These are phyloP conservation scores for Drosophila barbarae DNA, from an alignment of 2,888 invertebrate genomes.

Conservation along the genomic window DNA sequence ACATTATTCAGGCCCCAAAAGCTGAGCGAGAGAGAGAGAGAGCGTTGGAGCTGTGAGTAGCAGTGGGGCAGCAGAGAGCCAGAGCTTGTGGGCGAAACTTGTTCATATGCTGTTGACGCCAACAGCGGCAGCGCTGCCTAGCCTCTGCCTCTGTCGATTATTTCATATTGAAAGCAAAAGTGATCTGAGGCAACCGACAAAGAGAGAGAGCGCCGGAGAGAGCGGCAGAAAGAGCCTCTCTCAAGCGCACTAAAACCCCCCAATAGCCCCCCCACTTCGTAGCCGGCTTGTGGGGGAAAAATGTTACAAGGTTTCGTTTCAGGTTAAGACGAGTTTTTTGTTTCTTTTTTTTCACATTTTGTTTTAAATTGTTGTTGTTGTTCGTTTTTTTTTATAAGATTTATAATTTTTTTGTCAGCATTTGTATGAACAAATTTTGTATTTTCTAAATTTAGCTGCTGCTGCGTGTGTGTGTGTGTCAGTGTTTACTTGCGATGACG, in stretches of 20 bases:
- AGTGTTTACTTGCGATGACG: slow-evolving; percentile 48
- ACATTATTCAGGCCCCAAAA: slow-evolving; percentile 83
- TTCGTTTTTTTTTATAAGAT: slow-evolving; percentile 16
- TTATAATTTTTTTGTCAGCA: slow-evolving; percentile 49
- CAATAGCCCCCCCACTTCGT: slow-evolving; percentile 39
- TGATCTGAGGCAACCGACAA: slow-evolving; percentile 60
- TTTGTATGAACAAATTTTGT: slow-evolving; percentile 45
- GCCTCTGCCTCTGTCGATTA: slow-evolving; percentile 58
- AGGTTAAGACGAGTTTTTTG: slow-evolving; percentile 73
- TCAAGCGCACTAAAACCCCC: slow-evolving; percentile 38
- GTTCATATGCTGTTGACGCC: slow-evolving; percentile 42
- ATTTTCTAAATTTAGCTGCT: slow-evolving; percentile 72
- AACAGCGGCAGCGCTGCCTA: slow-evolving; percentile 12
- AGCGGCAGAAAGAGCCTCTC: slow-evolving; percentile 38
- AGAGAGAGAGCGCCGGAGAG: slow-evolving; percentile 11
- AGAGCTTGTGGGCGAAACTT: slow-evolving; percentile 69
- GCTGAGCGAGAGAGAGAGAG: slow-evolving; percentile 17
- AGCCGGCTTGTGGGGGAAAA: slow-evolving; percentile 69
- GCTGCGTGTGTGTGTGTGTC: slow-evolving; percentile 28
- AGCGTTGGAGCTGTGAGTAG: neutral
- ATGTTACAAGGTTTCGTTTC: slow-evolving; percentile 78
- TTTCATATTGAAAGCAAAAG: slow-evolving; percentile 80
- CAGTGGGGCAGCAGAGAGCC: slow-evolving; percentile 9
- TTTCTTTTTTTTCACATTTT: slow-evolving; percentile 27
- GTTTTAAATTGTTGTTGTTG: slow-evolving; percentile 12